Conservation (phyloP, 2,888 invertebrate genomes). For the Leucoma salicis region DNA sequence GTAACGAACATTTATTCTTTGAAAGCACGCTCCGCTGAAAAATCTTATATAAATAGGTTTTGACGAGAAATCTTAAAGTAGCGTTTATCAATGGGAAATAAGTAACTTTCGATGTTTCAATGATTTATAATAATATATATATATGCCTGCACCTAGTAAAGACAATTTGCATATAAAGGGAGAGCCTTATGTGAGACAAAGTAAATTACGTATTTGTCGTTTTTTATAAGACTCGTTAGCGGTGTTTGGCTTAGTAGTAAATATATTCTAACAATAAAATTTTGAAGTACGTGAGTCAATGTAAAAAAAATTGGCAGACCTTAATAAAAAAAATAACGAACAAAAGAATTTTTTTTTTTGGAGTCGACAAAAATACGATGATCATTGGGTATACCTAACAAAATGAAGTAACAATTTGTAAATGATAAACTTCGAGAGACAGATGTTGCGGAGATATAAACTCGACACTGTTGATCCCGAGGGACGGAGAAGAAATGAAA, state of each 20-base stretch:
- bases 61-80: slow-evolving; percentile 34
- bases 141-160: too few species aligned
- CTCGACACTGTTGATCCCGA: slow-evolving; percentile 14
- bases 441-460: slow-evolving; percentile 21
- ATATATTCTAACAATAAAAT: too few species aligned
- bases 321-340: too few species aligned
- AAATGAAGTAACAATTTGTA: slow-evolving; percentile 18
- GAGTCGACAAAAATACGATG: slow-evolving; percentile 8
- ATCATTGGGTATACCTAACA: not conserved
- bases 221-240: too few species aligned
- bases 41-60: not conserved
- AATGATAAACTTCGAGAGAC: slow-evolving; percentile 21
- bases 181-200: too few species aligned
- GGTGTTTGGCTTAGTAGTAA: too few species aligned
- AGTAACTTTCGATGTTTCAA: not conserved
- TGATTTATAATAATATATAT: too few species aligned
- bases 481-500: slow-evolving; percentile 18
- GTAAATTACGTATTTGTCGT: too few species aligned
- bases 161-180: too few species aligned
- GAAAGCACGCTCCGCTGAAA: slow-evolving; percentile 19
- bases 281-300: too few species aligned
- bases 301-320: too few species aligned
- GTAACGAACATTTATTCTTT: slow-evolving; percentile 61
- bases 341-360: too few species aligned
- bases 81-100: slow-evolving; percentile 3